phyloP scores from a whole-genome alignment of 2,113 vertebrate species.

The Lutjanus erythropterus region DNA sequence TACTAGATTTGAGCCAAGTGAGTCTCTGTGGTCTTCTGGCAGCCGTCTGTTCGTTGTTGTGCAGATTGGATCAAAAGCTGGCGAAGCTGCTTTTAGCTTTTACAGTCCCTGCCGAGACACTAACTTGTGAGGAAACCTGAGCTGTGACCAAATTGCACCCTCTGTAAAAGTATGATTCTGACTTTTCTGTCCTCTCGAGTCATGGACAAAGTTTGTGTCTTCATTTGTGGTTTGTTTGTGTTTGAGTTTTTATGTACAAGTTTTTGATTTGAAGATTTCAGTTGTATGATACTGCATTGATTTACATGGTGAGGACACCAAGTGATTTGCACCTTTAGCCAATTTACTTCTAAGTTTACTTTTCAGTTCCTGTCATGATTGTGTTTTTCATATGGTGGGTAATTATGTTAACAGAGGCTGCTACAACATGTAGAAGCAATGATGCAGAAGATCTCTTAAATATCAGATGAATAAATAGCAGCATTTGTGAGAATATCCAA shows the following conservation, averaged over 20 bases:
- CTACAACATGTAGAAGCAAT: too few species aligned
- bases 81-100: neutral
- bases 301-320: neutral
- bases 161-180: neutral
- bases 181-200: neutral
- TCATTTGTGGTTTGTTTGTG: neutral
- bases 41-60: neutral
- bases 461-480: too few species aligned
- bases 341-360: neutral
- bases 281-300: neutral
- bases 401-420: too few species aligned
- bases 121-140: neutral
- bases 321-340: neutral
- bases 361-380: too few species aligned
- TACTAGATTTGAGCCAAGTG: neutral
- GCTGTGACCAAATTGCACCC: neutral
- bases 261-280: too few species aligned
- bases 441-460: too few species aligned
- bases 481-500: too few species aligned
- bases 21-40: constrained; percentile 7
- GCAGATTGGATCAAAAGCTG: constrained; percentile 8
- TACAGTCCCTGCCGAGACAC: neutral
- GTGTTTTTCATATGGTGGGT: too few species aligned
- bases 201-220: neutral
- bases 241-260: neutral